Evolutionary conservation across 37 sponge, comb jelly and placozoan genomes (phyloP).

Genomic region (Aphrocallistes beatrix): DNA sequence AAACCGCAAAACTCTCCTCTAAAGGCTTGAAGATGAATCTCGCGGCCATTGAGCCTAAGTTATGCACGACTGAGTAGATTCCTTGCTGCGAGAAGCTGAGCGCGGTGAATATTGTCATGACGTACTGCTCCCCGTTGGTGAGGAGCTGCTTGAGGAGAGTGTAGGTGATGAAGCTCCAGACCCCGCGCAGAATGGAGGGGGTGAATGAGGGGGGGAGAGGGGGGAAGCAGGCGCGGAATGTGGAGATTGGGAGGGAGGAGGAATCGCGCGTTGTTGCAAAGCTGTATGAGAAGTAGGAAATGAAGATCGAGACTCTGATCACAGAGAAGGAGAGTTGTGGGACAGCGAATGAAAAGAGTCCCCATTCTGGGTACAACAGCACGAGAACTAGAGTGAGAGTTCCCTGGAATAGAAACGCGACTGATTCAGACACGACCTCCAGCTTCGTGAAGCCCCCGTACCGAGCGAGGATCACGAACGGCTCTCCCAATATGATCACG

Average conservation of each 20-base stretch:
- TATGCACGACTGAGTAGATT: conserved; percentile 72
- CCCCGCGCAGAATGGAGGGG: conserved; percentile 18
- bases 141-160: conserved; percentile 81
- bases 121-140: conserved; percentile 85
- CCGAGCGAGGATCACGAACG: conserved; percentile 60
- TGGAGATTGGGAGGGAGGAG: conserved; percentile 31
- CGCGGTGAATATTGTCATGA: conserved; percentile 83
- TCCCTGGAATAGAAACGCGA: conserved; percentile 40
- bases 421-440: conserved; percentile 66
- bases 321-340: conserved; percentile 44
- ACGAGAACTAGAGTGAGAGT: conserved; percentile 32
- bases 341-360: conserved; percentile 35
- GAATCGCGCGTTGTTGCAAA: not conserved
- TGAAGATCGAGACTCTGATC: conserved; percentile 40
- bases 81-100: conserved; percentile 88
- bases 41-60: conserved; percentile 80
- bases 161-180: conserved; percentile 75
- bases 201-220: conserved; percentile 3
- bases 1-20: conserved; percentile 89
- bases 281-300: conserved; percentile 36
- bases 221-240: conserved; percentile 37
- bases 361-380: conserved; percentile 31
- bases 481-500: conserved; percentile 65
- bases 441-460: conserved; percentile 30
- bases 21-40: conserved; percentile 82